Percentiles rank a stretch among this genome's conserved stretches.
Evolutionary conservation across 2,113 vertebrate genomes (phyloP).

Genomic region (Nesogale talazaci): DNA sequence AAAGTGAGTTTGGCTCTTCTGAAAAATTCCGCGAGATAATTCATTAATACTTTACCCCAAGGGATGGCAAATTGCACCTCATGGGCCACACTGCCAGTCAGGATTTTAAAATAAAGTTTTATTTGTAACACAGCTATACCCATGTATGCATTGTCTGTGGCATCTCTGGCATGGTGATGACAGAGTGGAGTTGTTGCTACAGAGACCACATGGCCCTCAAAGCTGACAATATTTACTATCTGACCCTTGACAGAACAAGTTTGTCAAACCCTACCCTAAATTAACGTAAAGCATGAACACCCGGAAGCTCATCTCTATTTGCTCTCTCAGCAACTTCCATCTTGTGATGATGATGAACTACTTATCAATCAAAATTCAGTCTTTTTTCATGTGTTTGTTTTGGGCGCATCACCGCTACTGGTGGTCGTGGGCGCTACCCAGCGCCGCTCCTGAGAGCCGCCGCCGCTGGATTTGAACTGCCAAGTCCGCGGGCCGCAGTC

Average conservation of each 20-base stretch:
- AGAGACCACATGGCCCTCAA: background rate
- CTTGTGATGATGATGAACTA: background rate
- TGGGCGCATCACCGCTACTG: no score
- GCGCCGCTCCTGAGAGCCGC: no score
- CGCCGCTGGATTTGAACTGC: no score
- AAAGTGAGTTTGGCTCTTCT: conserved; percentile 20
- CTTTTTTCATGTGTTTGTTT: no score
- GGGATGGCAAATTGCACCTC: background rate
- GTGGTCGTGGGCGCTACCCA: no score
- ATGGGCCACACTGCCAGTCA: background rate
- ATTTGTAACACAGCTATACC: background rate
- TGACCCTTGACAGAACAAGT: background rate
- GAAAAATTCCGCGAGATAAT: background rate
- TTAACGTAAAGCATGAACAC: background rate
- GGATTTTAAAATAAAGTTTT: conserved; percentile 33
- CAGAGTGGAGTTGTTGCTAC: background rate
- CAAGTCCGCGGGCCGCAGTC: no score
- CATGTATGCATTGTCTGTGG: background rate
- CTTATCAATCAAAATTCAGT: conserved; percentile 20
- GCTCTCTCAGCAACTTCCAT: background rate
- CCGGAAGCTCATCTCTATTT: background rate
- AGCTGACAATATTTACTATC: background rate
- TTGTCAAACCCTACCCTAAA: background rate
- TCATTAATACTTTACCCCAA: background rate
- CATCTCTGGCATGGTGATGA: background rate